Base-by-base conservation (phyloP, 1,140 invertebrate genomes). In the Gryon sp. region DNA sequence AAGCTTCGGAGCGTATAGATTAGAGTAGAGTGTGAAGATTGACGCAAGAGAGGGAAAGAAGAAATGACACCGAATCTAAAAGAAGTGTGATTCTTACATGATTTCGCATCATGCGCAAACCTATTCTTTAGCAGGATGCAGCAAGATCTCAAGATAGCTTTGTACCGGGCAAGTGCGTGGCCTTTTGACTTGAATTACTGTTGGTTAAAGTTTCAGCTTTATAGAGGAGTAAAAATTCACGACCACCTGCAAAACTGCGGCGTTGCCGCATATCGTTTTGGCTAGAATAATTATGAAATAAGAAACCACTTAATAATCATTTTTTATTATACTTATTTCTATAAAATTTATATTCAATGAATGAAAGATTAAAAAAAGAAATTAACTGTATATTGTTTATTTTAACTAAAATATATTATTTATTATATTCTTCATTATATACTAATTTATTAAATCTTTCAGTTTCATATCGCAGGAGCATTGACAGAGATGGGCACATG, bases 51-150 rank as follows among this genome's bases (percentile, higher is more conserved):
- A 41, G 50, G 36, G 34, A 26, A 66, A 45, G 66, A 41, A 55
- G 68, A 66, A 77, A 66, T 52, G 75, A 72, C 60, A 78, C 65
- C 41, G 40, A 57, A 73, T 68, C 62, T 63, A 63, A 74, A 72
- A 78, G 78, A 80, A n/a, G 69, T 69, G 66, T 34, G 78, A 80
- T 81, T 75, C 73, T 80, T 65, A 78, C 68, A 70, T 62, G 72
- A 80, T 81, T 70, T 77, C 69, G 68, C 78, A 79, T 70, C 63
- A 55, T 60, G 79, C 62, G 70, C 75, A 77, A 80, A 76, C 79
- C 79, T 82, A 80, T 82, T 79, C 80, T 82, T 78, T 75, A 77
- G 77, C 70, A 80, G 80, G 79, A 80, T 73, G 79, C 80, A 79
- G 76, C 52, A 34, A 82, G 80, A 82, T 82, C 76, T 59, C 50